Evolutionary conservation across 2,797 vertebrate genomes (phyloP), one percentile per base, ranked within the genome.

Genomic region (Linurgus olivaceus): DNA sequence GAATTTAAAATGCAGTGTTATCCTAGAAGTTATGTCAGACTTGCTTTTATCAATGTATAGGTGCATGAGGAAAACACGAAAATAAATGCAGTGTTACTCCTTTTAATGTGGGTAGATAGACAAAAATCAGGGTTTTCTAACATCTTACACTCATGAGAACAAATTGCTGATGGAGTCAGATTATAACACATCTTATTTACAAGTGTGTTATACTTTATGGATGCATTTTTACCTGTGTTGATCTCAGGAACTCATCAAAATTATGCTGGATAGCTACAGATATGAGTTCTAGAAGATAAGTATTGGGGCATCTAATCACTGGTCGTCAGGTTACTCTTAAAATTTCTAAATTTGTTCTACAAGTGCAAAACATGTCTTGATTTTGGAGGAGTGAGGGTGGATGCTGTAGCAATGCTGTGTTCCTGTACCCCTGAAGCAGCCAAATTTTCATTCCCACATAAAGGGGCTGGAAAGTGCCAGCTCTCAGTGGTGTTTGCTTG

Each of bases 1-100:
- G 58, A 81, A 84, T 94, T 83, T 50, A 71, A 92, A 92, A 93
- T 84, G 81, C 79, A 84, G 50, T 59, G 75, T 92, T 83, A 84
- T 40, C 31, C 33, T 66, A 54, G 47, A 65, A 68, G 72, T 88
- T 91, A 48, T 51, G 54, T 63, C 55, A 82, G 55, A 51, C 28
- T 73, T 58, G 23, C 1, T 47, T 81, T 91, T 84, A 61, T 40
- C n/a, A 61, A 33, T 29, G 23, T 48, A 26, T 66, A 87, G 55
- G 44, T 83, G 59, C 55, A 82, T 72, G 48, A 79, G 28, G 31
- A 90, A 93, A 83, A 42, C 33, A 42, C 13, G 6, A 75, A 83
- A 92, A 74, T 79, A 84, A 79, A 73, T 29, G 28, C 2, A 29
- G 11, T 59, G 37, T 66, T 88, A 19, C 16, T 90, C 44, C 21